These are phyloP conservation scores for Ganaspis sp. DNA, from an alignment of 1,140 invertebrate species.

Conservation along the genomic window DNA sequence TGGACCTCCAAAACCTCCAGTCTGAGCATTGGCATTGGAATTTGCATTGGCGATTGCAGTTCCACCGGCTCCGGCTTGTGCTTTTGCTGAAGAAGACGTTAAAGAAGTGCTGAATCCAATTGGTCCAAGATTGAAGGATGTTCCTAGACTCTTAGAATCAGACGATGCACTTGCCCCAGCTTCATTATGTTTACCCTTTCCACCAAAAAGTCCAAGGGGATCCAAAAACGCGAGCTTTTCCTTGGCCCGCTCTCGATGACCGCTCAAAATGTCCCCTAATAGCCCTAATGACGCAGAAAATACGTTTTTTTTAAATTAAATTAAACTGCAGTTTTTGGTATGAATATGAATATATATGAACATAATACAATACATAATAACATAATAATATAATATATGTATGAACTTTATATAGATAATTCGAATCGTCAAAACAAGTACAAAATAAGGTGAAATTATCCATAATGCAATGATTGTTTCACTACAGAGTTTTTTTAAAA, in stretches of 20 bases:
- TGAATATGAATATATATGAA: too few species aligned
- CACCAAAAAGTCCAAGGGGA: neutral
- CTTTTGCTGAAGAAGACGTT: slow-evolving; percentile 31
- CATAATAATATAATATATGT: too few species aligned
- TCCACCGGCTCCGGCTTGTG: slow-evolving; percentile 45
- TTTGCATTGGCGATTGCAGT: slow-evolving; percentile 31
- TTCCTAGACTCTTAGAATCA: neutral
- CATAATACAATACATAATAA: too few species aligned
- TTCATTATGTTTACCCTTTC: neutral
- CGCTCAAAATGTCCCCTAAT: neutral
- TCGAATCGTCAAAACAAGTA: too few species aligned
- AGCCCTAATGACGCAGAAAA: neutral
- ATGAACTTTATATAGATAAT: too few species aligned
- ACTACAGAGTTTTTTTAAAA: too few species aligned
- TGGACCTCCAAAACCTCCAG: slow-evolving; percentile 1
- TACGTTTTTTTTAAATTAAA: neutral
- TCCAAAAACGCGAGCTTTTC: neutral
- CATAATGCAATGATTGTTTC: too few species aligned
- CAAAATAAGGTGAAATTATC: too few species aligned
- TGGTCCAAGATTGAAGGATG: slow-evolving; percentile 5
- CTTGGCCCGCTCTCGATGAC: neutral
- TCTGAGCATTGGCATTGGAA: slow-evolving; percentile 43
- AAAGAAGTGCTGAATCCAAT: neutral
- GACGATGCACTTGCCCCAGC: neutral
- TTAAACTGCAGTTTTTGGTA: too few species aligned